phyloP scores from a whole-genome alignment of 2,888 invertebrate species.

The Teinopalpus imperialis region DNA sequence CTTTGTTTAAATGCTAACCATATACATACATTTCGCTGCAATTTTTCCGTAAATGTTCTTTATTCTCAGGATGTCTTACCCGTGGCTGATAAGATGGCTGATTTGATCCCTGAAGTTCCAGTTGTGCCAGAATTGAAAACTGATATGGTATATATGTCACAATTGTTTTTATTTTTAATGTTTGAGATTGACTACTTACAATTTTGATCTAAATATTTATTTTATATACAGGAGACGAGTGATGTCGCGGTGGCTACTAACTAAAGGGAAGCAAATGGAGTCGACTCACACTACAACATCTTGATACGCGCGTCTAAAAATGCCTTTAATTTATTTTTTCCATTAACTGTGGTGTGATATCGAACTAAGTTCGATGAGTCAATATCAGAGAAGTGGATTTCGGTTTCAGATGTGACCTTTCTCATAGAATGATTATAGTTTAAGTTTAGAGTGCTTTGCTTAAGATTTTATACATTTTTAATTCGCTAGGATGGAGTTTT shows the following conservation, averaged over 20 bases:
- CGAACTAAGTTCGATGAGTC: conserved; percentile 74
- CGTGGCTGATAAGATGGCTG: conserved; percentile 65
- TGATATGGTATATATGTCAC: conserved; percentile 57
- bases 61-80: conserved; percentile 60
- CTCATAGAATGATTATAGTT: conserved; percentile 72
- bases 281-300: conserved; percentile 32
- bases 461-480: conserved; percentile 77
- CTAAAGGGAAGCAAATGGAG: conserved; percentile 40
- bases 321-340: conserved; percentile 76
- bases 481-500: conserved; percentile 75
- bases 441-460: conserved; percentile 82
- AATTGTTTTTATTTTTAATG: not conserved
- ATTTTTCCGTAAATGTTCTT: too few relatives aligned
- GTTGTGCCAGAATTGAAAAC: conserved; percentile 67
- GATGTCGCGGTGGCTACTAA: conserved; percentile 56
- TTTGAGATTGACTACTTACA: too few relatives aligned
- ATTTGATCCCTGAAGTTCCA: conserved; percentile 69
- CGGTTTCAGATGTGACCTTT: conserved; percentile 67
- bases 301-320: conserved; percentile 52
- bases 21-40: too few relatives aligned
- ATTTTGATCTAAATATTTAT: conserved; percentile 12
- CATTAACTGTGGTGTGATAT: conserved; percentile 63
- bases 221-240: conserved; percentile 55
- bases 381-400: conserved; percentile 64
- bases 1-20: not conserved